Base-by-base conservation (phyloP, 2,888 invertebrate species). In the Hydrotaea diabolus region DNA sequence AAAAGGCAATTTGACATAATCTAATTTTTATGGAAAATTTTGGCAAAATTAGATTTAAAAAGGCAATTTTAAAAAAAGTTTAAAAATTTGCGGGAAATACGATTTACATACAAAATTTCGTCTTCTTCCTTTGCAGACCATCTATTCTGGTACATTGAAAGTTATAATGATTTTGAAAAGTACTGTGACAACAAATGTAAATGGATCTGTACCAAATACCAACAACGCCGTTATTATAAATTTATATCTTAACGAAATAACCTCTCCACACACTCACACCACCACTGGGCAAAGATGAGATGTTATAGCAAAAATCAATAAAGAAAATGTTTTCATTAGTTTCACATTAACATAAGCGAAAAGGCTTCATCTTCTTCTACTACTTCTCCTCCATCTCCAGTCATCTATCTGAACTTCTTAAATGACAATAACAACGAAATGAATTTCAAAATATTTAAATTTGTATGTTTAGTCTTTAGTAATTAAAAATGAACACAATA, bases 401-500 rank as follows among this genome's bases (percentile, higher is more conserved):
- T 53, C 17, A 59, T 43, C 21, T 21, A 66, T 59, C 23, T 57
- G 53, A 66, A 71, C 73, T 74, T 69, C 66, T 77, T 73, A 49
- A 66, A 46, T 64, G 64, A 64, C 64, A 72, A 66, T 23, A 19
- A 66, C 43, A 69, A 46, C 69, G 39, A 13, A 39, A 19, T 23
- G 69, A 69, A 74, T 80, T 83, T 77, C 71, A 80, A 80, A 80
- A 77, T 83, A 69, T 83, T 80, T 76, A 43, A 81, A 80, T 81
- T 72, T 57, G 77, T 59, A 23, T 66, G 53, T 76, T 84, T 73
- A 74, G 76, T 77, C 59, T 31, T 31, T 66, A 46, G 23, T 69
- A 81, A 76, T 81, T 78, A 85, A 81, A 79, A 77, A 79, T 77
- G 79, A 82, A 77, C 81, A 79, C 85, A 73, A 66, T 81, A 53